Conservation (phyloP, 1,140 invertebrate genomes). For the Sinella curviseta region DNA sequence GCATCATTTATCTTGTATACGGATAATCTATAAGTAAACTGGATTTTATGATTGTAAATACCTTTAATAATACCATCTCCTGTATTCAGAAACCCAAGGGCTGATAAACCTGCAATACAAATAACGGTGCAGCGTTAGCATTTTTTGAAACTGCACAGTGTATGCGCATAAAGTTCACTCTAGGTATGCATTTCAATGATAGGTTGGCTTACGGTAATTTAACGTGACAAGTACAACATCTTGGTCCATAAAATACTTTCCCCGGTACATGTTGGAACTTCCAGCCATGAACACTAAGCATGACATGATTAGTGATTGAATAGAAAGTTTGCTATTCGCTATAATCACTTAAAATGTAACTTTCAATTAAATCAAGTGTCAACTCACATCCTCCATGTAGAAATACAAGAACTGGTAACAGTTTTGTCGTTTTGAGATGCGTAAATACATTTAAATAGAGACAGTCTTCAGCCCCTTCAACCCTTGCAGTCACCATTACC, state of each 20-base stretch:
- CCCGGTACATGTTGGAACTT: slow-evolving; percentile 50
- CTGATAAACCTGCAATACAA: not conserved
- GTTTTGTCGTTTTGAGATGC: not conserved
- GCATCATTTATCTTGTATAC: not conserved
- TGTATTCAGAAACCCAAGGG: slow-evolving; percentile 4
- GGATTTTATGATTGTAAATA: too few species aligned
- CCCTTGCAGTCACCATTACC: slow-evolving; percentile 8
- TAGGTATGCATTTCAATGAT: too few species aligned
- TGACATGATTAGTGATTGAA: not conserved
- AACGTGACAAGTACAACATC: slow-evolving; percentile 37
- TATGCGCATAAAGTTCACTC: not conserved
- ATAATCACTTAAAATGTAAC: not conserved
- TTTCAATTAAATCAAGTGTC: slow-evolving; percentile 49
- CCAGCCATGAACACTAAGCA: slow-evolving; percentile 48
- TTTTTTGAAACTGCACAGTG: not conserved
- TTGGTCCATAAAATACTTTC: slow-evolving; percentile 36
- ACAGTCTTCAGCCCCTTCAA: slow-evolving; percentile 35
- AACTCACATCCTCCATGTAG: slow-evolving; percentile 60
- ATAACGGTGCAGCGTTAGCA: not conserved
- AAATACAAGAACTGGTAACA: slow-evolving; percentile 59
- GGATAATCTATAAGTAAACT: not conserved
- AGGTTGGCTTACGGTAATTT: slow-evolving; percentile 31
- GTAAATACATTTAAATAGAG: slow-evolving; percentile 39
- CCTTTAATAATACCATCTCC: not conserved
- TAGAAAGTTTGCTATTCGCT: slow-evolving; percentile 54